phyloP scores from a whole-genome alignment of 2,888 invertebrate genomes.

The Papilio protenor region DNA sequence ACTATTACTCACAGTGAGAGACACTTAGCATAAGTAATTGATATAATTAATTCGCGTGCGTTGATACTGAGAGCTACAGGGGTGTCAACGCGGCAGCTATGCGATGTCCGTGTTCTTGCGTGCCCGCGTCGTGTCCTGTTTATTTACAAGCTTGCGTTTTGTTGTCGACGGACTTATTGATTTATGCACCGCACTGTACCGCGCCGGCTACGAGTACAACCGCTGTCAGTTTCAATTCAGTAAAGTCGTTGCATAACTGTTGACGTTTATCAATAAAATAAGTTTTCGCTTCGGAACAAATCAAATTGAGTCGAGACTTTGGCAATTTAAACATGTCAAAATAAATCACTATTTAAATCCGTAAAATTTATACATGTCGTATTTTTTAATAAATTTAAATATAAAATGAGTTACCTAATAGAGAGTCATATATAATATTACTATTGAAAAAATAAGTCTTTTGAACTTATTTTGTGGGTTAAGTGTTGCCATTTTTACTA shows the following conservation, averaged over 20 bases:
- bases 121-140: constrained; percentile 54
- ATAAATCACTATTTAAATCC: constrained; percentile 7
- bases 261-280: not conserved
- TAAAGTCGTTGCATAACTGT: constrained; percentile 3
- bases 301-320: not conserved
- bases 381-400: constrained; percentile 16
- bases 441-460: not conserved
- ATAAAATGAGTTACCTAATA: not conserved
- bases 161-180: constrained; percentile 52
- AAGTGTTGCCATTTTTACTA: not conserved
- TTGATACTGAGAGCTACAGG: constrained; percentile 17
- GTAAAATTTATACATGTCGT: not conserved
- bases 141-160: constrained; percentile 58
- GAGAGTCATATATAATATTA: not conserved
- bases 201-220: constrained; percentile 5
- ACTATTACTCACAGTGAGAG: not conserved
- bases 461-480: not conserved
- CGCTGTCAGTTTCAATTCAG: constrained; percentile 4
- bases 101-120: constrained; percentile 33
- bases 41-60: constrained; percentile 35
- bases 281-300: not conserved
- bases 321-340: constrained; percentile 11
- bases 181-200: constrained; percentile 50
- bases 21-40: constrained; percentile 21
- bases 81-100: constrained; percentile 17